Conservation (phyloP, 2,113 vertebrate species). For the Piaya cayana region DNA sequence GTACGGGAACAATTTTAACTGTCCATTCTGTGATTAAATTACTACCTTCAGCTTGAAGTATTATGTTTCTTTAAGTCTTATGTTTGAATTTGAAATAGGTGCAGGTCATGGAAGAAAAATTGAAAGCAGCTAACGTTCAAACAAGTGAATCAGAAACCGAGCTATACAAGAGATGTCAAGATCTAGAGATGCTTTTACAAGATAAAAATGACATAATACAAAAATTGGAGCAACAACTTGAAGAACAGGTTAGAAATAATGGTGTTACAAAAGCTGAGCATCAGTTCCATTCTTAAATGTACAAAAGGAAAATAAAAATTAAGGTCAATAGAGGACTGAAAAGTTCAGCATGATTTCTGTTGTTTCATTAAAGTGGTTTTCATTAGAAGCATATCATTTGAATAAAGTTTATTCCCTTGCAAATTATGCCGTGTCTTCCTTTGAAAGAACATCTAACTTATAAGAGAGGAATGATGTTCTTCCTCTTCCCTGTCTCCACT, state of each 20-base stretch:
- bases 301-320: not conserved
- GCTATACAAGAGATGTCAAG: constrained; percentile 90
- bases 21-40: not conserved
- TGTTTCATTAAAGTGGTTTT: not conserved
- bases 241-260: constrained; percentile 88
- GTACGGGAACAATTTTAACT: not conserved
- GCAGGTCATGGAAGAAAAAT: constrained; percentile 95
- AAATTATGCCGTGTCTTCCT: not conserved
- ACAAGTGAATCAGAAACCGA: constrained; percentile 87
- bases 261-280: not conserved
- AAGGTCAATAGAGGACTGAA: not conserved
- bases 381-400: not conserved
- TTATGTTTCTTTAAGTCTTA: not conserved
- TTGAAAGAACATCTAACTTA: not conserved
- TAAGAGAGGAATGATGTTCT: not conserved
- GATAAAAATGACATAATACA: constrained; percentile 90
- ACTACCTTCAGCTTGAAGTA: not conserved
- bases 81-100: constrained; percentile 77
- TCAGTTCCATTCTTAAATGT: not conserved
- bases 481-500: not conserved
- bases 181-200: constrained; percentile 85
- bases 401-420: not conserved
- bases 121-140: constrained; percentile 88
- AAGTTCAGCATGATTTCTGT: not conserved
- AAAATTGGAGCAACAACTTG: constrained; percentile 89